Evolutionary conservation across 2,888 invertebrate genomes (phyloP).

Genomic region (Taenaris catops): DNA sequence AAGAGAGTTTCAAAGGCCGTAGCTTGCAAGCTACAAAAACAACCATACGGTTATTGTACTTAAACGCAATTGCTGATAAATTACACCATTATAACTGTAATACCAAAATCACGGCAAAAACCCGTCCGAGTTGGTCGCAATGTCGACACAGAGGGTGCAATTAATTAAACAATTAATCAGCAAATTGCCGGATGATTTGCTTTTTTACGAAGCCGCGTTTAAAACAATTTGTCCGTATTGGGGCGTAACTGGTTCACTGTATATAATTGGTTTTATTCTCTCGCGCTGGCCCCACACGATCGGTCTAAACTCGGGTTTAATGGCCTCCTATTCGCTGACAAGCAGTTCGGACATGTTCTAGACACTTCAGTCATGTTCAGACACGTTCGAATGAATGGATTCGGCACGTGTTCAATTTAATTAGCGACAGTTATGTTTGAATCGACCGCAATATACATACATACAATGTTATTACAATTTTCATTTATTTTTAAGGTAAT

Average conservation of each 20-base stretch:
- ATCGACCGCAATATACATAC: no score
- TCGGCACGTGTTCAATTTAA: no score
- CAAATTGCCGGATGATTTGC: conserved; percentile 71
- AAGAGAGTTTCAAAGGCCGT: no score
- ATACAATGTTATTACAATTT: no score
- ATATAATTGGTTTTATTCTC: conserved; percentile 12
- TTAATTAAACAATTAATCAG: conserved; percentile 79
- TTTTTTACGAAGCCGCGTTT: conserved; percentile 55
- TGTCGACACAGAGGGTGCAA: conserved; percentile 50
- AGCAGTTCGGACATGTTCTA: no score
- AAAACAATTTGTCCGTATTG: conserved; percentile 54
- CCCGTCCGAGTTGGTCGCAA: conserved; percentile 35
- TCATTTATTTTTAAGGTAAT: no score
- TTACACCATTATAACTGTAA: conserved; percentile 26
- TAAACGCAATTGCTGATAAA: conserved; percentile 12
- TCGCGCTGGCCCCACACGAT: no score
- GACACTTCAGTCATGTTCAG: no score
- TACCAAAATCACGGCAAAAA: conserved; percentile 25
- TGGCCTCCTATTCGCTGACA: not conserved
- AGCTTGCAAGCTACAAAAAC: no score
- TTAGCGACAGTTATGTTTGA: no score
- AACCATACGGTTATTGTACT: no score
- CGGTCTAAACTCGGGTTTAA: not conserved
- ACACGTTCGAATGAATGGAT: no score
- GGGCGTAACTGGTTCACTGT: conserved; percentile 23